Conservation (phyloP, 2,888 invertebrate species). For the Nemotelus nigrinus region DNA sequence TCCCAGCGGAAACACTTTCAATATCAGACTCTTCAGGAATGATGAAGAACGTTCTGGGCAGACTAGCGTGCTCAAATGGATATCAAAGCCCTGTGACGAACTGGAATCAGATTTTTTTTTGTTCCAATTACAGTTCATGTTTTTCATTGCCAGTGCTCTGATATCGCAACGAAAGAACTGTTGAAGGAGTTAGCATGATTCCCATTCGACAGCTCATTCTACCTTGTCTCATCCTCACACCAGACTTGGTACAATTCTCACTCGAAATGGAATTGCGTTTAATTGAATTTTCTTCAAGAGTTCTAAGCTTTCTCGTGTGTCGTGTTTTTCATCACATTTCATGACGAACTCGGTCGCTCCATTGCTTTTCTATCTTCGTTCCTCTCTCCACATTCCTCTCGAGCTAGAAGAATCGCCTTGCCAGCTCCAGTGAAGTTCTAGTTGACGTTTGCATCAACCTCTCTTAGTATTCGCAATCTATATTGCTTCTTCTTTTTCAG, state of each 20-base stretch:
- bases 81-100: neutral
- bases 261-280: slow-evolving; percentile 42
- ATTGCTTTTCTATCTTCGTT: neutral
- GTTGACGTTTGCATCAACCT: slow-evolving; percentile 8
- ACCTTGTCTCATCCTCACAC: too few species aligned
- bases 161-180: too few species aligned
- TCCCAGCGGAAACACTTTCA: neutral
- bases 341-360: neutral
- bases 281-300: slow-evolving; percentile 43
- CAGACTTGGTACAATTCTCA: slow-evolving; percentile 2
- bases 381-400: neutral
- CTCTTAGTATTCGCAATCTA: neutral
- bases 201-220: too few species aligned
- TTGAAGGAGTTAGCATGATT: too few species aligned
- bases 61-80: too few species aligned
- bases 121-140: too few species aligned
- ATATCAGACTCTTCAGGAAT: neutral
- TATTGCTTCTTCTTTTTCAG: slow-evolving; percentile 15
- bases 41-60: neutral
- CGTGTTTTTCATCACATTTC: slow-evolving; percentile 21
- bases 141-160: too few species aligned
- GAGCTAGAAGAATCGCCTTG: neutral
- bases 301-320: slow-evolving; percentile 12
- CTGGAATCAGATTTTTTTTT: neutral
- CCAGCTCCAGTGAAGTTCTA: neutral